phyloP scores from a whole-genome alignment of 2,888 invertebrate species.

The Elmis aenea region DNA sequence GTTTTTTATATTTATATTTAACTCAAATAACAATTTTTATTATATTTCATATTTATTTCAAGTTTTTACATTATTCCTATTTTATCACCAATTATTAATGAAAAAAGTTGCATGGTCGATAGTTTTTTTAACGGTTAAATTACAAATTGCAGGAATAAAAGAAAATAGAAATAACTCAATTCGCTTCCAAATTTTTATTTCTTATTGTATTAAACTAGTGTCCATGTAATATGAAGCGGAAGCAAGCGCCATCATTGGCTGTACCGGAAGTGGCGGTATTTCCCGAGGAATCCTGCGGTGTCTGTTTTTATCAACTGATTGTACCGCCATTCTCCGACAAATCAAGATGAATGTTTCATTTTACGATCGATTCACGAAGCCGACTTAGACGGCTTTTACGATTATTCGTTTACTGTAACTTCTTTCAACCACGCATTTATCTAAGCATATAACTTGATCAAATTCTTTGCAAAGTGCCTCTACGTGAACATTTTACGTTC shows the following conservation, averaged over 20 bases:
- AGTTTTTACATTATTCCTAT: too few species aligned
- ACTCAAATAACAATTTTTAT: too few species aligned
- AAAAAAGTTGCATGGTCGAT: too few species aligned
- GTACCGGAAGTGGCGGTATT: conserved; percentile 34
- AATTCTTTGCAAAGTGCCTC: conserved; percentile 23
- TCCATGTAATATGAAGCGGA: conserved; percentile 36
- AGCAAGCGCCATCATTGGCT: conserved; percentile 33
- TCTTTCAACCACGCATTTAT: conserved; percentile 19
- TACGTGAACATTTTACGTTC: conserved; percentile 6
- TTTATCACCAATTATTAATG: too few species aligned
- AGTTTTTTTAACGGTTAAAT: too few species aligned
- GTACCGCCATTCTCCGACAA: conserved; percentile 30
- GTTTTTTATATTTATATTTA: too few species aligned
- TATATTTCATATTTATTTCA: too few species aligned
- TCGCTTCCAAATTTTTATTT: too few species aligned
- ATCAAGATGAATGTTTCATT: conserved; percentile 36
- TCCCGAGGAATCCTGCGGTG: conserved; percentile 32
- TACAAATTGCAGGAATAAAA: too few species aligned
- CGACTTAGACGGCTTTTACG: conserved; percentile 28
- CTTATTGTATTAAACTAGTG: conserved; percentile 30
- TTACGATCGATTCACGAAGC: conserved; percentile 25
- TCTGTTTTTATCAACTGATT: conserved; percentile 35
- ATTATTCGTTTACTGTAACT: conserved; percentile 31
- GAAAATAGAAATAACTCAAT: too few species aligned
- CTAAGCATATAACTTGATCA: conserved; percentile 26